Evolutionary conservation across 2,113 vertebrate genomes (phyloP).

Genomic region (Trichechus manatus): DNA sequence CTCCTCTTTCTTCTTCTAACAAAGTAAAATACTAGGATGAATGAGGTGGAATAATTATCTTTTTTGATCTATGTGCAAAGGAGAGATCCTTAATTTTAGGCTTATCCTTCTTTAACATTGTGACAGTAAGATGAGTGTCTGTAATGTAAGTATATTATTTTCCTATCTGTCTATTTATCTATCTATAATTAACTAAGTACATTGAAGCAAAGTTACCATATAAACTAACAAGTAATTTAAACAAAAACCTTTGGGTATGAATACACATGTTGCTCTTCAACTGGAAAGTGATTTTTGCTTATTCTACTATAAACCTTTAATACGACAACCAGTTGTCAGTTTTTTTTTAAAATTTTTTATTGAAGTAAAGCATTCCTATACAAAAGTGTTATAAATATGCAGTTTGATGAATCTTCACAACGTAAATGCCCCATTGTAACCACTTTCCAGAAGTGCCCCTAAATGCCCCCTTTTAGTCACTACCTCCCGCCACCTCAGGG

Average conservation of each 20-base stretch:
- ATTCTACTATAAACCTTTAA: constrained; percentile 11
- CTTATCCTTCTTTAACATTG: constrained; percentile 4
- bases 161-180: neutral
- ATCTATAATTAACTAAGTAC: constrained; percentile 2
- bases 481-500: neutral
- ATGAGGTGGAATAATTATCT: neutral
- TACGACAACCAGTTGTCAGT: neutral
- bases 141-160: neutral
- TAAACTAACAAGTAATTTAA: constrained; percentile 22
- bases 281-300: constrained; percentile 5
- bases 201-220: neutral
- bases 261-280: neutral
- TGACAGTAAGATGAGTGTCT: neutral
- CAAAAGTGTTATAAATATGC: neutral
- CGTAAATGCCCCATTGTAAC: neutral
- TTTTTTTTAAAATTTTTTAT: neutral
- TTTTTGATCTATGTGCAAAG: constrained; percentile 11
- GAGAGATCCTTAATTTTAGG: constrained; percentile 32
- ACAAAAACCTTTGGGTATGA: neutral
- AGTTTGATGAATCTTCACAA: neutral
- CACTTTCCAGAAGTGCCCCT: neutral
- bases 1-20: neutral
- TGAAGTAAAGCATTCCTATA: constrained; percentile 6
- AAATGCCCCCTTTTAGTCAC: neutral
- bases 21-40: neutral